These are phyloP conservation scores for Ploceus nigricollis DNA, from an alignment of 2,113 vertebrate species.

Conservation along the genomic window DNA sequence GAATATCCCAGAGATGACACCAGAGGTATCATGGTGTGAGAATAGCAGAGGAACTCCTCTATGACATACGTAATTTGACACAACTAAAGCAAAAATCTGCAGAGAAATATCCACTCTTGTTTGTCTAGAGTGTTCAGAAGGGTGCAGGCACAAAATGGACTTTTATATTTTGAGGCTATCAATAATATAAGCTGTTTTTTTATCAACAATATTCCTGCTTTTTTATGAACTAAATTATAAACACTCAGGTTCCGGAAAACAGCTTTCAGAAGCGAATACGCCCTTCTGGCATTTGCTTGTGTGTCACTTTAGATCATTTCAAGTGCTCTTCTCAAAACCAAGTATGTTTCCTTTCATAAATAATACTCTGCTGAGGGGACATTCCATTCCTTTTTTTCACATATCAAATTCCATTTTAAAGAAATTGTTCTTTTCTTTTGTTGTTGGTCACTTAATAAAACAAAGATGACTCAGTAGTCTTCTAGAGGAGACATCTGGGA, in stretches of 20 bases:
- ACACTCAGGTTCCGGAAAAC: background rate
- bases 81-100: background rate
- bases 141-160: background rate
- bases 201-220: background rate
- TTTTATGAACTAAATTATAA: background rate
- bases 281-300: background rate
- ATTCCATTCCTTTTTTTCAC: slow-evolving; percentile 46
- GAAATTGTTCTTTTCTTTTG: background rate
- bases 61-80: rapidly evolving
- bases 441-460: slow-evolving; percentile 27
- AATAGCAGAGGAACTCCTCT: background rate
- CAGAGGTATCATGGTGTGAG: background rate
- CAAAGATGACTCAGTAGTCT: slow-evolving; percentile 4
- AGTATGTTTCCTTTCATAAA: slow-evolving; percentile 30
- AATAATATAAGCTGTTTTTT: background rate
- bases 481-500: slow-evolving; percentile 24
- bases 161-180: background rate
- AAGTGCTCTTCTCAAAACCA: slow-evolving; percentile 19
- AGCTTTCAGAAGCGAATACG: background rate
- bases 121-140: background rate
- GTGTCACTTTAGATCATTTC: background rate
- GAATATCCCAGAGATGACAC: background rate
- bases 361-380: slow-evolving; percentile 38
- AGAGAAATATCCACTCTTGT: background rate
- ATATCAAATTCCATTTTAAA: slow-evolving; percentile 33